Conservation (phyloP, 2,888 invertebrate species). For the Imbricaverruca yamaguchii region DNA sequence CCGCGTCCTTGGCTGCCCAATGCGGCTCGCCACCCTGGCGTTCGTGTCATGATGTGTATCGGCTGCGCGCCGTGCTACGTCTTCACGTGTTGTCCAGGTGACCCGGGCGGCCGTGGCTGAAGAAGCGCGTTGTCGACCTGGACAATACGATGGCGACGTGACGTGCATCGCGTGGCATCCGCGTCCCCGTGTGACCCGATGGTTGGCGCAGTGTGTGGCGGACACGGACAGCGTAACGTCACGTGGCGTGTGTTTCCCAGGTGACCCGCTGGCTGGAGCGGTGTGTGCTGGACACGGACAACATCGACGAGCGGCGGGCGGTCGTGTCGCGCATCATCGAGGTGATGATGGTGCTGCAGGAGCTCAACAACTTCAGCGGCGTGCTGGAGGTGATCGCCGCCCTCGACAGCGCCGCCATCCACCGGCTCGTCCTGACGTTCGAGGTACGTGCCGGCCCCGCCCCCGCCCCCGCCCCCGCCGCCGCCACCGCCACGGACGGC, state of each 20-base stretch:
- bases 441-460: slow-evolving; percentile 47
- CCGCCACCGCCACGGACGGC: too few relatives aligned
- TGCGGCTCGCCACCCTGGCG: too few relatives aligned
- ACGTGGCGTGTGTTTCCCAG: slow-evolving; percentile 44
- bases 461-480: too few relatives aligned
- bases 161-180: too few relatives aligned
- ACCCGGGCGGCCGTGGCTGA: background rate
- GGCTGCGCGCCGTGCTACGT: too few relatives aligned
- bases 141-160: too few relatives aligned
- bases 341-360: slow-evolving; percentile 87
- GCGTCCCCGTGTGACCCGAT: too few relatives aligned
- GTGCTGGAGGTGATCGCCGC: slow-evolving; percentile 89
- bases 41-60: too few relatives aligned
- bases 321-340: slow-evolving; percentile 85
- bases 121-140: too few relatives aligned
- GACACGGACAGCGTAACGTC: too few relatives aligned
- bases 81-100: background rate
- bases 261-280: slow-evolving; percentile 94
- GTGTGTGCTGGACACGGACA: slow-evolving; percentile 90
- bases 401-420: slow-evolving; percentile 83
- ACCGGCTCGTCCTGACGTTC: slow-evolving; percentile 73
- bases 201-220: too few relatives aligned
- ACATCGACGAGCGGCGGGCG: slow-evolving; percentile 88
- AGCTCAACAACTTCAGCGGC: slow-evolving; percentile 97
- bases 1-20: too few relatives aligned